These are phyloP conservation scores for Dryobota labecula DNA, from an alignment of 2,888 invertebrate species.

Conservation along the genomic window DNA sequence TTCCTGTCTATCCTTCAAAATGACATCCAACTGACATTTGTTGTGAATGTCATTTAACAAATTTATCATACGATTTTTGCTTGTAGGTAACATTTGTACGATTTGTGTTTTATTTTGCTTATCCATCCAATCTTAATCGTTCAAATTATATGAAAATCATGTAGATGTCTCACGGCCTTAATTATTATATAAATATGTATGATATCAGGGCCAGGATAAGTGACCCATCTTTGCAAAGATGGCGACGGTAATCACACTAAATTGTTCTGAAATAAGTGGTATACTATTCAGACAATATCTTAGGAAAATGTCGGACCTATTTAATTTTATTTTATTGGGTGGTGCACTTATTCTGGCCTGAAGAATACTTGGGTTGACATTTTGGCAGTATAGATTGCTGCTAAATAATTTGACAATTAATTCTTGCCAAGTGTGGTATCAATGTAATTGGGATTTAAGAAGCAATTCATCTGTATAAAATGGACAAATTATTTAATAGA, in stretches of 20 bases:
- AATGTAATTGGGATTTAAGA: slow-evolving; percentile 22
- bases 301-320: background rate
- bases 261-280: background rate
- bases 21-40: slow-evolving; percentile 50
- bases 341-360: slow-evolving; percentile 31
- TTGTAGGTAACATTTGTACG: slow-evolving; percentile 73
- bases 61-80: slow-evolving; percentile 69
- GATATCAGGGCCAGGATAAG: slow-evolving; percentile 19
- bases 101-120: slow-evolving; percentile 74
- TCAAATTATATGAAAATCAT: slow-evolving; percentile 73
- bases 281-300: background rate
- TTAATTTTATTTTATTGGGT: slow-evolving; percentile 20
- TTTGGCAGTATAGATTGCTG: background rate
- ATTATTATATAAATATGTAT: slow-evolving; percentile 63
- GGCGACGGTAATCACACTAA: background rate
- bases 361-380: slow-evolving; percentile 30
- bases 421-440: slow-evolving; percentile 24
- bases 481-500: slow-evolving; percentile 17
- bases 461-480: background rate
- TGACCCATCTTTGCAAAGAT: slow-evolving; percentile 14
- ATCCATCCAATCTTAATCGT: slow-evolving; percentile 73
- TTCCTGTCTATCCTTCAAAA: background rate
- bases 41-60: slow-evolving; percentile 61
- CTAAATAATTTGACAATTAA: slow-evolving; percentile 16
- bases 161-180: slow-evolving; percentile 72